Evolutionary conservation across 1,140 invertebrate genomes (phyloP), one percentile per base, ranked within the genome.

Genomic region (Listronotus bonariensis): DNA sequence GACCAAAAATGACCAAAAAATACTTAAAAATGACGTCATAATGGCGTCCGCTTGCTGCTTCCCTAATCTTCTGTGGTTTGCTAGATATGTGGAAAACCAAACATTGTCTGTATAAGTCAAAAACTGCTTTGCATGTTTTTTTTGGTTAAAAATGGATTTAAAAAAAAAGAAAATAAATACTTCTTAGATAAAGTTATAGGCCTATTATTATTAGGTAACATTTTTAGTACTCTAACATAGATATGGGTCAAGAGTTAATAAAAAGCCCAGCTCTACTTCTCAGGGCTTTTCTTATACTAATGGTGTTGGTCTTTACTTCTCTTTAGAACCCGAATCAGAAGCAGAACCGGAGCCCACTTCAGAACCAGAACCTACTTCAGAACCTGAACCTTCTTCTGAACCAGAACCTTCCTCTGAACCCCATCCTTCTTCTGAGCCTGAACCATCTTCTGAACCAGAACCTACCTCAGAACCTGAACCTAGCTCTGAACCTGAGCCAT

Each of bases 381-480:
- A 81, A 77, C 70, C 82, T 0, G 78, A 79, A 65, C 77, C 80
- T 1, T 71, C 74, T 58, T 75, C 77, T 1, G 72, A 71, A 53
- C 72, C 79, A 12, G 77, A 79, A 65, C 77, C 0, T 76, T 74
- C 43, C 60, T 78, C 69, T 1, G 74, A 80, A 69, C 73, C 78
- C 65, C 69, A 77, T 67, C 72, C 12, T 34, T 72, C 67, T 48
- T 69, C 78, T 0, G 76, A 81, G 49, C 77, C 81, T 2, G 74
- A 77, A 58, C 74, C 77, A 0, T 71, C 72, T 64, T 65, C 74
- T 7, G 72, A 77, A 57, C 72, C 79, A 5, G 79, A 82, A 69
- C 76, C 82, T 1, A 78, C 79, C 45, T 77, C 82, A 0, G 81
- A 83, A 74, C 73, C 79, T 0, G 75, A 79, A 62, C 73, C 79